Conservation (phyloP, 2,888 invertebrate genomes). For the Strigamia transsilvanica region DNA sequence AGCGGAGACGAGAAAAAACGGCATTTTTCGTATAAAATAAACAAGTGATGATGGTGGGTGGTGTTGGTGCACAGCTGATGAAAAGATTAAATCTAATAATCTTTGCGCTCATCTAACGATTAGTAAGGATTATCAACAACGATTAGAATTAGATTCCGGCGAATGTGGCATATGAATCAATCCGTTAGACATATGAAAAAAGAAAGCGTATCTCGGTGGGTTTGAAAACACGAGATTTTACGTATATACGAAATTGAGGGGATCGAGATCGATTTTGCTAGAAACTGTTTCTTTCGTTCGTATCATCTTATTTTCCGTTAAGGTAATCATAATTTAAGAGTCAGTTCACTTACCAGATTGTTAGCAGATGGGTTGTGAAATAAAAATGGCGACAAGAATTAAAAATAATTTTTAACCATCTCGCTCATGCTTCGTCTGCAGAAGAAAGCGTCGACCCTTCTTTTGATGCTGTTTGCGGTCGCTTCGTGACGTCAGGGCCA, state of each 20-base stretch:
- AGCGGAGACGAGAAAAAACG: no score
- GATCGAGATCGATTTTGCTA: neutral
- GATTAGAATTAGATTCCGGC: neutral
- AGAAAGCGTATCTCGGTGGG: neutral
- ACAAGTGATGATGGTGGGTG: no score
- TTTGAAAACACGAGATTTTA: neutral
- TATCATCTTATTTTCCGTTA: neutral
- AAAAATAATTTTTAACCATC: neutral
- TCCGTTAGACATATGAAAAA: neutral
- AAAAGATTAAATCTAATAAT: no score
- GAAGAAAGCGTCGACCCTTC: neutral
- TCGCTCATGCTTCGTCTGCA: neutral
- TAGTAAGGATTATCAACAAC: no score
- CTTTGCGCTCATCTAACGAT: no score
- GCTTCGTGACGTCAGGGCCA: neutral
- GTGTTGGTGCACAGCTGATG: no score
- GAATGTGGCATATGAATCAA: neutral
- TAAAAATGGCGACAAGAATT: neutral
- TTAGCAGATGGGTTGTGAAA: neutral
- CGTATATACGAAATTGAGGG: neutral
- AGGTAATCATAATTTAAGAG: neutral
- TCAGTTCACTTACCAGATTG: neutral
- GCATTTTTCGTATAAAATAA: no score
- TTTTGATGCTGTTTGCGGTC: constrained; percentile 5
- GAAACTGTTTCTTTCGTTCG: neutral